Evolutionary conservation across 2,888 invertebrate species (phyloP).

Genomic region (Macrophya annulata): DNA sequence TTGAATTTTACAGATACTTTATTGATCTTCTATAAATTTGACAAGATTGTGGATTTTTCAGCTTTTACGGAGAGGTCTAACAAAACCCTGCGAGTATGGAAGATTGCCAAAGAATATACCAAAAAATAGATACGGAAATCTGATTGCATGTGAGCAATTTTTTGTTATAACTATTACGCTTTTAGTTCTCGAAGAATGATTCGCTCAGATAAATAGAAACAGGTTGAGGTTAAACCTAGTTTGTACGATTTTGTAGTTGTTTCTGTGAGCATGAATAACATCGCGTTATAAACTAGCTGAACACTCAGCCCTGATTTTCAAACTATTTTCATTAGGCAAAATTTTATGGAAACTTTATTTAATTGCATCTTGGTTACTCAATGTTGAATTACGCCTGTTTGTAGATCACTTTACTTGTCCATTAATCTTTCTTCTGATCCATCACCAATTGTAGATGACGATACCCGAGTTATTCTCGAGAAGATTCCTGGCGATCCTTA

Average conservation of each 20-base stretch:
- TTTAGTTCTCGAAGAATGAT: neutral
- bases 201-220: neutral
- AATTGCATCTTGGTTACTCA: too few species aligned
- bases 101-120: constrained; percentile 72
- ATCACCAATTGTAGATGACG: neutral
- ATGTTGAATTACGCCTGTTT: too few species aligned
- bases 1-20: neutral
- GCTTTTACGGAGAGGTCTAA: constrained; percentile 71
- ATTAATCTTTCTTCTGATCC: neutral
- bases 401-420: neutral
- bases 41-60: neutral
- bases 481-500: constrained; percentile 79
- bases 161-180: neutral
- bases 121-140: constrained; percentile 78
- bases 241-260: too few species aligned
- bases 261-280: neutral
- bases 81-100: constrained; percentile 69
- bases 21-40: neutral
- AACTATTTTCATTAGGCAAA: too few species aligned
- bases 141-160: constrained; percentile 75
- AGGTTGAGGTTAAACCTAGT: too few species aligned
- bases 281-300: too few species aligned
- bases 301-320: too few species aligned
- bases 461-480: constrained; percentile 25
- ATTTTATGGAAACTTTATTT: too few species aligned